Base-by-base conservation (phyloP, 1,140 invertebrate genomes). In the Diprion similis region DNA sequence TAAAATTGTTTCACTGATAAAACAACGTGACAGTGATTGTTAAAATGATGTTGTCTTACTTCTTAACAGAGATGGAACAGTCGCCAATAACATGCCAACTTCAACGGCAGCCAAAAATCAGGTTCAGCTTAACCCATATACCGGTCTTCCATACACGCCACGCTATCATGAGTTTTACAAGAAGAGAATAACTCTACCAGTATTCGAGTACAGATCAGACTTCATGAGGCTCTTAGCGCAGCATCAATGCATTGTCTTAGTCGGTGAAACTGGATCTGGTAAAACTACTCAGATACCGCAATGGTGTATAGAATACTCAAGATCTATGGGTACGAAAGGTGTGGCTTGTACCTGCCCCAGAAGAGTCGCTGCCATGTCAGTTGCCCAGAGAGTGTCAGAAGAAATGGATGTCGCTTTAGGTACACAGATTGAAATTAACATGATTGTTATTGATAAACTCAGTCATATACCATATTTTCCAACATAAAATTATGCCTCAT, bases 351-450 rank as follows among this genome's bases (percentile, higher is more conserved):
- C 99, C 0, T 98, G 99, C 84, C 98, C 98, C 0, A 90, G 98
- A 81, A 89, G 99, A 90, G 99, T 99, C 68, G 98, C 98, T 15
- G 98, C 99, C 15, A 99, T 99, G 98, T 98, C 96, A 2, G 98
- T 99, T 0, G 98, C 98, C 1, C 96, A 99, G 83, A 91, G 98
- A 88, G 98, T 99, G 0, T 97, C 98, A 0, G 98, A 99, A 87
- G 99, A 99, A 90, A 99, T 99, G 98, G 99, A 99, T 89, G 98
- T 99, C 1, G 92, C 91, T 59, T 88, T 99, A 19, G 94, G 87
- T 83, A 81, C 24, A 37, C 24, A 37, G 24, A 37, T 37, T 78
- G 46, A 37, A 37, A 37, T 37, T 37, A 37, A 37, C 6, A 37
- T 37, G 51, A 19, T 46, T 11, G 48, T 24, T 66, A 73, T 71